phyloP scores from a whole-genome alignment of 2,797 vertebrate genomes.

The Corythornis leucogaster region DNA sequence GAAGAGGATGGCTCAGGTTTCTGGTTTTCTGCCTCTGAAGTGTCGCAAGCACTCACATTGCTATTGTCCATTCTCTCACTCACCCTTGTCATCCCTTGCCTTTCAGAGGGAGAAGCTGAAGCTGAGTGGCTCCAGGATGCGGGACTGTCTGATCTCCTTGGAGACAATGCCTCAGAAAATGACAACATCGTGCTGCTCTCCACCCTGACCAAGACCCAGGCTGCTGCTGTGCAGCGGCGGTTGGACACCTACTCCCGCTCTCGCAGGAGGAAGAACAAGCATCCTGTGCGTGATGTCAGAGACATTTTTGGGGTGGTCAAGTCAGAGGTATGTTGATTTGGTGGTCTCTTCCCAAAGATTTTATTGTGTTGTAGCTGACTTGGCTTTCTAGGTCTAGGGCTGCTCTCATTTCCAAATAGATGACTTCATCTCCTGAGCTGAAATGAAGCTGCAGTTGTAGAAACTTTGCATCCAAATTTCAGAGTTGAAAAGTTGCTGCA shows the following conservation, averaged over 20 bases:
- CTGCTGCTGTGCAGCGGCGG: conserved; percentile 85
- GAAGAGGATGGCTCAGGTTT: fast-evolving
- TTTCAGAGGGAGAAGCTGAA: conserved; percentile 83
- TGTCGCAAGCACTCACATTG: fast-evolving
- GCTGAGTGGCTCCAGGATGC: conserved; percentile 90
- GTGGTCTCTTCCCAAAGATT: neutral
- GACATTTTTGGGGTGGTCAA: conserved; percentile 79
- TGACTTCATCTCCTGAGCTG: neutral
- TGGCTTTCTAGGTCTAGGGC: neutral
- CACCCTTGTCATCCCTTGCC: neutral
- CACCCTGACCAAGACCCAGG: conserved; percentile 89
- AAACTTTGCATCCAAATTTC: neutral
- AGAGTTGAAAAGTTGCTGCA: fast-evolving
- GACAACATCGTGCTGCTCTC: conserved; percentile 86
- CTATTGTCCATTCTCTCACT: neutral
- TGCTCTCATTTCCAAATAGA: neutral
- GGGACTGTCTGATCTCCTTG: conserved; percentile 85
- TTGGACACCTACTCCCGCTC: conserved; percentile 86
- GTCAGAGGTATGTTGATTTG: neutral
- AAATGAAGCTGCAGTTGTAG: neutral
- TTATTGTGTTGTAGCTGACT: fast-evolving
- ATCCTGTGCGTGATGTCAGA: conserved; percentile 84
- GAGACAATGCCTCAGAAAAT: conserved; percentile 59
- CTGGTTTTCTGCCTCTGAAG: neutral
- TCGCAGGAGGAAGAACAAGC: conserved; percentile 85